Evolutionary conservation across 2,797 vertebrate species (phyloP), one percentile per base, ranked within the genome.

Genomic region (Coendou prehensilis): DNA sequence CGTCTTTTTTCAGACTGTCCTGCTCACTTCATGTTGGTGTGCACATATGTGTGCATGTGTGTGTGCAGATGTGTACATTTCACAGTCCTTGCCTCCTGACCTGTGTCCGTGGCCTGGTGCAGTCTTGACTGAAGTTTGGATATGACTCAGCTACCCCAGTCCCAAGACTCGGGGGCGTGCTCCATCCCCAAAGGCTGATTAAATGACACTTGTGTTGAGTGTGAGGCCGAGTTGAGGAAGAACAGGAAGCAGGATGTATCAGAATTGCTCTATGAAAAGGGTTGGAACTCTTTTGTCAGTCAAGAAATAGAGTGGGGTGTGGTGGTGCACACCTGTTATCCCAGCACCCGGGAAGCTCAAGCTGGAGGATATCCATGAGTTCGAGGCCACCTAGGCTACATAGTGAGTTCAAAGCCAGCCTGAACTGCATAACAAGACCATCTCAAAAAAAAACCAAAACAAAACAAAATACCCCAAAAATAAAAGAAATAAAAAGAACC

Each of bases 51-150:
- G 5, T 0, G 0, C 1, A 30, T 15, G 9, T 50, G 30, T 45
- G 64, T 10, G 5, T 0, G 0, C 1, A 30, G 15, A 6, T 50
- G 30, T 45, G 1, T 4, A 5, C 13, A 63, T 4, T 0, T 47
- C 5, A 0, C 14, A 0, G 41, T 23, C 67, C 56, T 57, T 2
- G 4, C 15, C 57, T 47, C 5, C 61, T 15, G 13, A 2, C 1
- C 9, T 8, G 45, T 20, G 18, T 41, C 45, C 11, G 1, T 0
- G 8, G 47, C 30, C 0, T 37, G 23, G 6, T 0, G 0, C 0
- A 4, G 79, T 26, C 67, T 4, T 10, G 14, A 11, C 3, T 71
- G 76, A 3, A 22, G 52, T 75, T n/a, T 75, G 20, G 89, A 26
- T 33, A 0, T n/a, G 84, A 56, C 59, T 56, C 45, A 15, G 54